Conservation (phyloP, 2,888 invertebrate species). For the Netelia inedita region DNA sequence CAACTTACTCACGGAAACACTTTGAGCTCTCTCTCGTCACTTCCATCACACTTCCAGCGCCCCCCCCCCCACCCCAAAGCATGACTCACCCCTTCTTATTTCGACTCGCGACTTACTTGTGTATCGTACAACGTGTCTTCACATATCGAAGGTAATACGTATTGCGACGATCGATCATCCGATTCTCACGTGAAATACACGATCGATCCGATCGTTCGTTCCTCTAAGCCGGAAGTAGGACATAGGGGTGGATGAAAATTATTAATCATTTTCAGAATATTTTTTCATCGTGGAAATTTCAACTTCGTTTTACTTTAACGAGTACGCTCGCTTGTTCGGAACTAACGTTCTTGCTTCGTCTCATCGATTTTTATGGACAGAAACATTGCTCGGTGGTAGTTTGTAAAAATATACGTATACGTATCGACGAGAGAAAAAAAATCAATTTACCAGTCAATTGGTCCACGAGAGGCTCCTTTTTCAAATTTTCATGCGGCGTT, state of each 20-base stretch:
- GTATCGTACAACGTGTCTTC: too few relatives aligned
- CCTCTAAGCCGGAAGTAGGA: too few relatives aligned
- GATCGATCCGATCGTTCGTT: too few relatives aligned
- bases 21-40: slow-evolving; percentile 18
- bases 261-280: too few relatives aligned
- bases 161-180: too few relatives aligned
- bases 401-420: not conserved
- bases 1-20: slow-evolving; percentile 37
- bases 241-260: too few relatives aligned
- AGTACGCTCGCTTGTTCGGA: not conserved
- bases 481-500: slow-evolving; percentile 23
- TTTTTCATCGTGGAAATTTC: too few relatives aligned
- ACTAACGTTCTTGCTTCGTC: not conserved
- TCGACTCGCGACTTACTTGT: too few relatives aligned
- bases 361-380: not conserved
- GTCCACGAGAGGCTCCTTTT: not conserved
- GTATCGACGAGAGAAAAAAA: slow-evolving; percentile 13
- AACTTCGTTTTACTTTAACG: too few relatives aligned
- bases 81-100: too few relatives aligned
- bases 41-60: not conserved
- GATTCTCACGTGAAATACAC: too few relatives aligned
- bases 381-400: not conserved
- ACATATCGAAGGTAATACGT: too few relatives aligned
- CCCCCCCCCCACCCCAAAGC: not conserved
- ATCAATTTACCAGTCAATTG: slow-evolving; percentile 33